A percentile compares a stretch with the other conserved stretches of the same genome.
These are phyloP conservation scores for Automeris io DNA, from an alignment of 2,888 invertebrate genomes.

Conservation along the genomic window DNA sequence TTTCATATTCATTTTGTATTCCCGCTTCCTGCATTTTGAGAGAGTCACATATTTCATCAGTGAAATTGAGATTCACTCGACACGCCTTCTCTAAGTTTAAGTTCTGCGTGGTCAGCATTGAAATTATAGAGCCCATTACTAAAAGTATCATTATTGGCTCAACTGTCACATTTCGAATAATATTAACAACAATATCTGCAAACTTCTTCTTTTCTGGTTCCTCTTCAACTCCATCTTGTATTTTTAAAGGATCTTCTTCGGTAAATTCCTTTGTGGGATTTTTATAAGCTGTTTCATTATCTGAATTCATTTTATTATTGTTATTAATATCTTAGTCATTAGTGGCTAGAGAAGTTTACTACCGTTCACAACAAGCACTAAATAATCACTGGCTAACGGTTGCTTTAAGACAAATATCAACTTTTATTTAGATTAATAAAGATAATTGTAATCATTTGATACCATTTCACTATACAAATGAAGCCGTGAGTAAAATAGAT, in stretches of 20 bases:
- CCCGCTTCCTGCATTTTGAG: conserved; percentile 81
- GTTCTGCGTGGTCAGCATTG: conserved; percentile 85
- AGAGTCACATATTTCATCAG: conserved; percentile 83
- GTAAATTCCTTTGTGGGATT: conserved; percentile 10
- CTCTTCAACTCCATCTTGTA: conserved; percentile 12
- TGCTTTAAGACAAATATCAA: neutral
- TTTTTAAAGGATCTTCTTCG: conserved; percentile 21
- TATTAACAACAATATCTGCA: conserved; percentile 23
- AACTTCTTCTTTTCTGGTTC: conserved; percentile 22
- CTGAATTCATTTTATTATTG: conserved; percentile 11
- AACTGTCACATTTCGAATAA: conserved; percentile 41
- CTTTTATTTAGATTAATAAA: neutral
- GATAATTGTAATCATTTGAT: conserved; percentile 1
- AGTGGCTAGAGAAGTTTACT: neutral
- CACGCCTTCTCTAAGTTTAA: conserved; percentile 90
- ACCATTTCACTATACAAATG: neutral
- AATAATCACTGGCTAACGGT: conserved; percentile 2
- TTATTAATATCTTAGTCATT: conserved; percentile 1
- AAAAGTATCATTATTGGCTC: conserved; percentile 51
- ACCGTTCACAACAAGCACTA: neutral
- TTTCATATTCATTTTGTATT: conserved; percentile 65
- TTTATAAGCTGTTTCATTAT: conserved; percentile 8
- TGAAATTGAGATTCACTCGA: conserved; percentile 84
- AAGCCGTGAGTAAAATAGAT: too few relatives aligned
- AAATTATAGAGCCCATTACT: conserved; percentile 49